These are phyloP conservation scores for Sciurus vulgaris DNA, from an alignment of 2,797 vertebrate genomes.

Conservation along the genomic window DNA sequence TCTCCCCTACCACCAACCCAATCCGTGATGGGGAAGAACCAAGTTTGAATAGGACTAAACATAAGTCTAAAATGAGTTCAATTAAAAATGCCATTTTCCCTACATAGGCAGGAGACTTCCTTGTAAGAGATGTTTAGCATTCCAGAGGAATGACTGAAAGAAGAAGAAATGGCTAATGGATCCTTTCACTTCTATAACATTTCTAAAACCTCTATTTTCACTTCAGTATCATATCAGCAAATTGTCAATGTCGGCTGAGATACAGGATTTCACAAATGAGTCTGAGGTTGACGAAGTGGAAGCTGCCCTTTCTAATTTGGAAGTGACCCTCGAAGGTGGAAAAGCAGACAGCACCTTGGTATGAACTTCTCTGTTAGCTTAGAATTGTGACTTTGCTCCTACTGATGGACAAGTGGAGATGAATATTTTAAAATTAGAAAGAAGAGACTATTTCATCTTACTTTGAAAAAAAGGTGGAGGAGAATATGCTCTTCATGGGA, in stretches of 20 bases:
- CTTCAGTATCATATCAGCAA: conserved; percentile 97
- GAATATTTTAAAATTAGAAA: background rate
- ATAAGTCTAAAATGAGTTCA: background rate
- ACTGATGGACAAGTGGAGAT: background rate
- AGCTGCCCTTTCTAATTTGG: conserved; percentile 96
- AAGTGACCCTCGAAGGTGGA: conserved; percentile 95
- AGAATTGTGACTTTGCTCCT: background rate
- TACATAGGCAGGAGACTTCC: background rate
- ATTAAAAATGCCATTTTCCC: background rate
- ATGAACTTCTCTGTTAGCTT: conserved; percentile 76
- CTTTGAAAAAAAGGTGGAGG: background rate
- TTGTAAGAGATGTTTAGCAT: background rate
- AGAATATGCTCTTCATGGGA: background rate
- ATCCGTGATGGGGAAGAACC: background rate
- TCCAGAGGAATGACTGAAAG: background rate
- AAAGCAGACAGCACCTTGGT: conserved; percentile 93
- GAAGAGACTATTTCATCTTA: background rate
- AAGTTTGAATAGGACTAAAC: background rate
- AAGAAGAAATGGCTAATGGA: background rate
- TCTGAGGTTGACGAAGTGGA: conserved; percentile 97
- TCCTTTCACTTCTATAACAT: background rate
- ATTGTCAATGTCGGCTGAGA: conserved; percentile 92
- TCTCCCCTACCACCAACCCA: background rate
- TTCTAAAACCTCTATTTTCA: conserved; percentile 67
- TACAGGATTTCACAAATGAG: conserved; percentile 90